phyloP scores from a whole-genome alignment of 2,888 invertebrate genomes.

The Eupithecia subfuscata region DNA sequence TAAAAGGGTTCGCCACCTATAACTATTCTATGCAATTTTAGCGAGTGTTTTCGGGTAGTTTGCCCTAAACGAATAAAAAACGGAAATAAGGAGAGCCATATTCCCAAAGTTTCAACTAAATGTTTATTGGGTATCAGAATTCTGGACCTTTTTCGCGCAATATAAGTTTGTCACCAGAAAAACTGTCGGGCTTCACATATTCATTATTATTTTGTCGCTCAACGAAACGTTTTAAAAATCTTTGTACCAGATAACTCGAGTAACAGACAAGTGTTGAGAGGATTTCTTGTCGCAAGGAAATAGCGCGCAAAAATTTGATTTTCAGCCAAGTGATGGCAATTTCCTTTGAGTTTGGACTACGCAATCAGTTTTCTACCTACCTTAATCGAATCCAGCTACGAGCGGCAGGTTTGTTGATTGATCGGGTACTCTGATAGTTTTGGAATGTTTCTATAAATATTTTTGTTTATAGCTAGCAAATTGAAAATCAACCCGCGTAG shows the following conservation, averaged over 20 bases:
- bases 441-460: conserved; percentile 12
- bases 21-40: conserved; percentile 52
- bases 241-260: conserved; percentile 47
- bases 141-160: conserved; percentile 26
- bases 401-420: conserved; percentile 23
- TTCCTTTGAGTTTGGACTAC: conserved; percentile 42
- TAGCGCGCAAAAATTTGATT: conserved; percentile 50
- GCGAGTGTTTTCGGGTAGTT: conserved; percentile 38
- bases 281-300: conserved; percentile 53
- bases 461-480: not conserved
- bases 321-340: conserved; percentile 42
- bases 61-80: conserved; percentile 43
- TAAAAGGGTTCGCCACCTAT: conserved; percentile 57
- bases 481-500: not conserved
- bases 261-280: conserved; percentile 48
- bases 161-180: conserved; percentile 2
- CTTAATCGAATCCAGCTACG: conserved; percentile 28
- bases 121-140: conserved; percentile 35
- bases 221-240: not conserved
- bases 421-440: conserved; percentile 20
- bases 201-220: not conserved
- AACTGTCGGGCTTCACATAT: not conserved
- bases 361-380: conserved; percentile 38
- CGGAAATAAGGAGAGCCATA: conserved; percentile 31
- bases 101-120: conserved; percentile 37